Evolutionary conservation across 2,113 vertebrate genomes (phyloP), one percentile per base, ranked within the genome.

Genomic region (Puntigrus tetrazona): DNA sequence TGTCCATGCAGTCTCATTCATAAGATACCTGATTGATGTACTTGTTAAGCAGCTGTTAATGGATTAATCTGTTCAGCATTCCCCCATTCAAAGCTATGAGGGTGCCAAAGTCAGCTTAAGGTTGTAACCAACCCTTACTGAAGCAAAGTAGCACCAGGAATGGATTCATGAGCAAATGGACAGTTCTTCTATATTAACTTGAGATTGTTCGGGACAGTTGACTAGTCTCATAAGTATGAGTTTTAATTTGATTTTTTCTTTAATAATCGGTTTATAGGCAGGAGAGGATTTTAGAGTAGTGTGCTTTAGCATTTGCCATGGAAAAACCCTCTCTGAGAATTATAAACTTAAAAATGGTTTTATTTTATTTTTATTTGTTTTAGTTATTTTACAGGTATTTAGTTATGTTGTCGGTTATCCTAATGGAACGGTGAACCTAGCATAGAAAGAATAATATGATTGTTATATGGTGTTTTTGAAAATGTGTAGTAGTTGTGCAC

Each of bases 31-130:
- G 36, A 47, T 74, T 61, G 8, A n/a, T 57, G 61, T 50, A 69
- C 63, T 70, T 20, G 36, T 50, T 83, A 57, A 81, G 76, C 81
- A 83, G 59, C 52, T 83, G 83, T 61, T 18, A 27, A 47, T 14
- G 20, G 13, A 38, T 63, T 78, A 78, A 82, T 84, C 72, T 67
- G 13, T 10, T 38, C 38, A 25, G 63, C 25, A 85, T 55, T 77
- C 67, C 63, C 18, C 36, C 16, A 69, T 57, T 76, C 18, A 27
- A 25, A 34, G 74, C 38, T 72, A 20, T 29, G 50, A 63, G n/a
- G 72, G 52, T 78, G 7, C 52, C 10, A 43, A 81, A 45, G 11
- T 45, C 16, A 75, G 16, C 1, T 50, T 50, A 55, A 55, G 20
- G 20, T 2, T 22, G 20, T 55, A 18, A 20, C 3, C 43, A 75